These are phyloP conservation scores for Pollimyrus isidori DNA, from an alignment of 2,113 vertebrate species.

Conservation along the genomic window DNA sequence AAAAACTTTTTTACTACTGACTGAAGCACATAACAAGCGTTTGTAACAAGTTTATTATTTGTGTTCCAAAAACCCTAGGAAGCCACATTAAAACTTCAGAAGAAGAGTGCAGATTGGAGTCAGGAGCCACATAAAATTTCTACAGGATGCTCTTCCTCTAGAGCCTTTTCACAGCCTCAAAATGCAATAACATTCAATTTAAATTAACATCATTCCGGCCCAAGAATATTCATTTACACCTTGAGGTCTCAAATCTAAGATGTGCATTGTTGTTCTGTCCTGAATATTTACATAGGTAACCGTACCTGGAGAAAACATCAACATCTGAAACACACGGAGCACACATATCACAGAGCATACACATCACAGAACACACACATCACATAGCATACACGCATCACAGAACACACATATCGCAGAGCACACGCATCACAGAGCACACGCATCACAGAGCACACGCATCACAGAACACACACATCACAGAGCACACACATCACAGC, in stretches of 20 bases:
- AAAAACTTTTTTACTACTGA: neutral
- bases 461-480: neutral
- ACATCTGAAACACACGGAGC: neutral
- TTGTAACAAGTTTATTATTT: neutral
- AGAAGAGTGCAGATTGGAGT: neutral
- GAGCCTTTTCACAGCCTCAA: neutral
- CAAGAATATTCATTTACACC: neutral
- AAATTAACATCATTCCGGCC: neutral
- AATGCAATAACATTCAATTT: neutral
- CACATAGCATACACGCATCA: too few relatives aligned
- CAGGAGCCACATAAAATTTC: neutral
- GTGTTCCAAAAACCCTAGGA: neutral
- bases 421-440: neutral
- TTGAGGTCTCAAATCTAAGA: neutral
- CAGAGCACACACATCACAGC: neutral
- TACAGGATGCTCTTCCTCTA: neutral
- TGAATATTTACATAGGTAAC: neutral
- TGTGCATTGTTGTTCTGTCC: neutral
- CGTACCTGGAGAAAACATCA: neutral
- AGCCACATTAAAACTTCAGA: neutral
- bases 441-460: neutral
- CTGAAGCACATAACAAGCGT: neutral
- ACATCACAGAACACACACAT: too few relatives aligned
- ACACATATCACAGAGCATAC: neutral
- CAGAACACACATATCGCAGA: too few relatives aligned